Conservation (phyloP, 2,113 vertebrate genomes). For the Polypterus bichir region DNA sequence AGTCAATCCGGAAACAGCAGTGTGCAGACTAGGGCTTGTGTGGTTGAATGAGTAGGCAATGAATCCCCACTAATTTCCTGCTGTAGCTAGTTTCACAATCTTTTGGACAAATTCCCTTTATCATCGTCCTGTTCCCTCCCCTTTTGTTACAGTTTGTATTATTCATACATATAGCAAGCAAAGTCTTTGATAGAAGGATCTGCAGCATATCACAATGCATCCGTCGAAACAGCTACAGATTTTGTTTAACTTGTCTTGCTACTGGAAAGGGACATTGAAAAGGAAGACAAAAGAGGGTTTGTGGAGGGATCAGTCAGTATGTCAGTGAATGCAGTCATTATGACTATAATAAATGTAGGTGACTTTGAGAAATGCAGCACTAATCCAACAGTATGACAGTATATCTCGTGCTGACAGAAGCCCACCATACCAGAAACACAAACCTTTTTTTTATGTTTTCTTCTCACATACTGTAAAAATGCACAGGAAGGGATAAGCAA, state of each 20-base stretch:
- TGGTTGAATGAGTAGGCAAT: conserved; percentile 20
- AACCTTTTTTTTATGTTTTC: no score
- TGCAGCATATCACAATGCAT: not conserved
- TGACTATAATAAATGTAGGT: no score
- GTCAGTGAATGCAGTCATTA: no score
- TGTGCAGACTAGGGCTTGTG: conserved; percentile 17
- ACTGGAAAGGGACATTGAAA: not conserved
- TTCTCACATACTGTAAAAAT: no score
- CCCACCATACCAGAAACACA: no score
- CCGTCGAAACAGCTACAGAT: not conserved
- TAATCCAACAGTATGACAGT: no score
- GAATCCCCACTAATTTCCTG: conserved; percentile 14
- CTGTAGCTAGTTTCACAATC: conserved; percentile 17
- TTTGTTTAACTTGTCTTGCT: not conserved
- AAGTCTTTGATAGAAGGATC: not conserved
- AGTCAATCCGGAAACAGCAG: conserved; percentile 29
- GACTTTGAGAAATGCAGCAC: no score
- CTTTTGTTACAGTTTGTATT: not conserved
- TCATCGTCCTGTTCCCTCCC: not conserved
- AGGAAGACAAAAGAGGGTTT: no score
- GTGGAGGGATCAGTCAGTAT: no score
- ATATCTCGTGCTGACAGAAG: no score
- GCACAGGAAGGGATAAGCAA: no score
- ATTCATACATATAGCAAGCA: not conserved
- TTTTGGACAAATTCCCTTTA: not conserved